A percentile compares a stretch with the other conserved stretches of the same genome.
Conservation (phyloP, 2,113 vertebrate species). For the Nasalis larvatus region DNA sequence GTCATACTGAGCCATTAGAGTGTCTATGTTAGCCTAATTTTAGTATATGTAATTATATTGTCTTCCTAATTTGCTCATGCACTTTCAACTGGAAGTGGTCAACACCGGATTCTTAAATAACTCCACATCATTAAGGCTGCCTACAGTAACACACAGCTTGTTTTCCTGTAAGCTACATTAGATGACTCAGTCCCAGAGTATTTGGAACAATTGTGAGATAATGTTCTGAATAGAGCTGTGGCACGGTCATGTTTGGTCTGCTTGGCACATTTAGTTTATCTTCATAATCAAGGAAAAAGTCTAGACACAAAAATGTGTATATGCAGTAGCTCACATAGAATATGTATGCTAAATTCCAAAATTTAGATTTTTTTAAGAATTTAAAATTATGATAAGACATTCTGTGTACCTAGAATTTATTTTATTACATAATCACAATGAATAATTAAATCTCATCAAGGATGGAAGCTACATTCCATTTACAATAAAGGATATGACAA, state of each 20-base stretch:
- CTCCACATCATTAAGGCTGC: constrained; percentile 47
- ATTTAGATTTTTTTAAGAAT: background rate
- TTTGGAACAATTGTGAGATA: constrained; percentile 64
- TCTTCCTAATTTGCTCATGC: constrained; percentile 60
- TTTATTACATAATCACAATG: background rate
- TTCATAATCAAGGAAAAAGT: background rate
- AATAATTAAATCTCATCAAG: background rate
- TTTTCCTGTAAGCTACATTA: constrained; percentile 75
- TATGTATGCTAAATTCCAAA: background rate
- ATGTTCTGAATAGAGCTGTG: constrained; percentile 15
- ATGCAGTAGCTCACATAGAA: background rate
- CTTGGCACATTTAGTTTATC: background rate
- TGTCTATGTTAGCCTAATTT: constrained; percentile 60
- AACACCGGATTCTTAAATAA: constrained; percentile 72
- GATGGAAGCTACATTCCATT: background rate
- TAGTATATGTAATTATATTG: constrained; percentile 55
- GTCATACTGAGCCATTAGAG: constrained; percentile 32
- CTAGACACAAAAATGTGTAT: background rate
- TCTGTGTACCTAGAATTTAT: background rate
- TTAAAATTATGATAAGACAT: constrained; percentile 11
- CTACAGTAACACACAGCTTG: constrained; percentile 65
- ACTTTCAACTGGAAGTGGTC: constrained; percentile 75
- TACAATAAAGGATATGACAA: background rate
- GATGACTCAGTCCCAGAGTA: constrained; percentile 65
- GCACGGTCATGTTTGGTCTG: constrained; percentile 14